phyloP scores from a whole-genome alignment of 35 echinoderm and acorn worm genomes.

The Apostichopus californicus region DNA sequence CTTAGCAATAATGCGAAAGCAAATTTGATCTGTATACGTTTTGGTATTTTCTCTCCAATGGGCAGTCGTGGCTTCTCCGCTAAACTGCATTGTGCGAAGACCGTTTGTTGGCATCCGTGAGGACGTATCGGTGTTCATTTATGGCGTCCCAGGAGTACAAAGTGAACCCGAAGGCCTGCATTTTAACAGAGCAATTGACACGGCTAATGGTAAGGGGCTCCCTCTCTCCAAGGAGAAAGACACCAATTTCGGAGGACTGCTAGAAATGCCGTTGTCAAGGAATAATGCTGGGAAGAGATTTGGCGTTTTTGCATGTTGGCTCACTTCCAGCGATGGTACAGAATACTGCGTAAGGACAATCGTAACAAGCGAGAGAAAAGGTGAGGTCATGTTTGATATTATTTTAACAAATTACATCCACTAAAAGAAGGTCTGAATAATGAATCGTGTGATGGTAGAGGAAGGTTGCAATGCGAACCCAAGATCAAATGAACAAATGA shows the following conservation, averaged over 20 bases:
- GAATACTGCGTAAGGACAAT: background rate
- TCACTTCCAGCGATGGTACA: background rate
- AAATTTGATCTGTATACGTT: no score
- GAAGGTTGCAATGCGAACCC: no score
- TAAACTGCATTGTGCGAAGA: constrained; percentile 26
- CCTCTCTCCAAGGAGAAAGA: background rate
- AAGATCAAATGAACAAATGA: no score
- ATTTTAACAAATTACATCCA: no score
- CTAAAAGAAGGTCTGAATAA: no score
- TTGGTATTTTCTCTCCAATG: background rate
- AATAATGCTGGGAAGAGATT: background rate
- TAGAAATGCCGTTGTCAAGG: background rate
- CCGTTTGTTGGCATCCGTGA: background rate
- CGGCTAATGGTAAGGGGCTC: background rate
- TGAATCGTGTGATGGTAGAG: no score
- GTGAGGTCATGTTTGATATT: background rate
- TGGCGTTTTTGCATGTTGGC: background rate
- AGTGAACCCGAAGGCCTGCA: background rate
- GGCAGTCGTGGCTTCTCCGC: background rate
- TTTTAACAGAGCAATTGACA: background rate
- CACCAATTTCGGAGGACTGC: background rate
- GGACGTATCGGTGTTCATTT: background rate
- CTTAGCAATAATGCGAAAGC: no score
- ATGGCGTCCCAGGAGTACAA: background rate
- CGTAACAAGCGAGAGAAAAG: constrained; percentile 6